Base-by-base conservation (phyloP, 2,113 vertebrate genomes). In the Dasyornis broadbenti region DNA sequence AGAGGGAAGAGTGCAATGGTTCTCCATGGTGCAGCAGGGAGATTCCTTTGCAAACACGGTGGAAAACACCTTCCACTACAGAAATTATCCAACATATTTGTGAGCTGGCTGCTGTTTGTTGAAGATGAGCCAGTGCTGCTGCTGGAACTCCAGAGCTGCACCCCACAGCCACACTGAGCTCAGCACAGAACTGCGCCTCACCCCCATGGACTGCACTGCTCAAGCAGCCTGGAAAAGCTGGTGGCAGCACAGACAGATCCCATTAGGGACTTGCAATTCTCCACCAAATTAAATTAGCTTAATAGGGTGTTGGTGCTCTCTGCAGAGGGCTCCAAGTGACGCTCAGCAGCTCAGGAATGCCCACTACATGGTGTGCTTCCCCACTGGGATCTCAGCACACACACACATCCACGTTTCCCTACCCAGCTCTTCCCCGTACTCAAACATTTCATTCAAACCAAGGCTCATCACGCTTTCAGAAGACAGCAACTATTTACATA, bases 401-500 rank as follows among this genome's bases (percentile, higher is more conserved):
- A 23, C 47, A 33, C 30, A 11, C 14, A 11, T 23, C 52, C 39
- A 37, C 30, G 13, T 23, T 40, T 90, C 78, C 64, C 71, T 9
- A 3, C 9, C 23, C 81, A 70, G 57, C n/a, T 77, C 65, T 17
- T 66, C 77, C 56, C 73, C 5, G 3, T 17, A 23, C 63, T 31
- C 8, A 72, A 59, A 65, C 50, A 23, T 18, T 59, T 40, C 31
- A 24, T 35, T 73, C 82, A 22, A 71, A 15, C n/a, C 37, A 21
- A 33, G 85, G 52, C 57, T 87, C 23, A 3, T 47, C 70, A n/a
- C 0, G 27, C 66, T 64, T 69, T 53, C 56, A 52, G 86, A 60
- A 79, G 31, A 40, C 85, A 92, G 82, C 1, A 4, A 83, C 47
- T 77, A 87, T 90, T 96, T 89, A 90, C 93, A 86, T 53, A 61